A percentile compares a stretch with the other conserved stretches of the same genome.
Evolutionary conservation across 2,888 invertebrate genomes (phyloP).

Genomic region (Archips xylosteana): DNA sequence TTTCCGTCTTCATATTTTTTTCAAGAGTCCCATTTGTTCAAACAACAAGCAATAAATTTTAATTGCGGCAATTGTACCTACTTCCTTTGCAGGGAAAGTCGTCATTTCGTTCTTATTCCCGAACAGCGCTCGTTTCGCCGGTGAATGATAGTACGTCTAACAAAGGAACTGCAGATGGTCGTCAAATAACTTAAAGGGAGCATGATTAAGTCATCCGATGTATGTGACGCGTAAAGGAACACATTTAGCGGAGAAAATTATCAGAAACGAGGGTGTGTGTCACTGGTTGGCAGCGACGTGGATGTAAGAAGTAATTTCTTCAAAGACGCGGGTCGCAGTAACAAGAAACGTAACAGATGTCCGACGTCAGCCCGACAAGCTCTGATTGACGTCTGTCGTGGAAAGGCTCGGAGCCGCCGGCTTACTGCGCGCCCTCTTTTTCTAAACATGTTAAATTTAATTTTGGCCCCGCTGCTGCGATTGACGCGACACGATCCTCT

Average conservation of each 20-base stretch:
- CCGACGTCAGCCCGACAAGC: conserved; percentile 59
- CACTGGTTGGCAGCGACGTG: conserved; percentile 63
- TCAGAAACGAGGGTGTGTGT: conserved; percentile 60
- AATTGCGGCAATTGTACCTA: conserved; percentile 37
- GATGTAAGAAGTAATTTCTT: conserved; percentile 72
- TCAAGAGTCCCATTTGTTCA: conserved; percentile 37
- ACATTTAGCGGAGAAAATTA: conserved; percentile 51
- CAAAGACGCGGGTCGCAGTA: conserved; percentile 75
- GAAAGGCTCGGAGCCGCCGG: conserved; percentile 46
- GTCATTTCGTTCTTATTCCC: conserved; percentile 23
- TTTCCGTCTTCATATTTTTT: conserved; percentile 63
- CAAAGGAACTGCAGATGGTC: not conserved
- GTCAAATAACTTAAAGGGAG: conserved; percentile 23
- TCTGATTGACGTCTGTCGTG: conserved; percentile 68
- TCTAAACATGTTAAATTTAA: conserved; percentile 43
- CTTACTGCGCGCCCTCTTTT: conserved; percentile 46
- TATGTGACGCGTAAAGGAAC: conserved; percentile 43
- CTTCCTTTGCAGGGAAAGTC: conserved; percentile 20
- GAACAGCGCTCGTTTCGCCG: not conserved
- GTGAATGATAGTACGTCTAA: conserved; percentile 3
- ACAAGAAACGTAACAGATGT: conserved; percentile 72
- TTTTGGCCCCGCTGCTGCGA: conserved; percentile 21
- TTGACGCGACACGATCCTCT: conserved; percentile 32
- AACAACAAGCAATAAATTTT: conserved; percentile 39
- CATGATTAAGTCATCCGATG: conserved; percentile 18